Conservation (phyloP, 2,888 invertebrate genomes). For the Teinopalpus imperialis region DNA sequence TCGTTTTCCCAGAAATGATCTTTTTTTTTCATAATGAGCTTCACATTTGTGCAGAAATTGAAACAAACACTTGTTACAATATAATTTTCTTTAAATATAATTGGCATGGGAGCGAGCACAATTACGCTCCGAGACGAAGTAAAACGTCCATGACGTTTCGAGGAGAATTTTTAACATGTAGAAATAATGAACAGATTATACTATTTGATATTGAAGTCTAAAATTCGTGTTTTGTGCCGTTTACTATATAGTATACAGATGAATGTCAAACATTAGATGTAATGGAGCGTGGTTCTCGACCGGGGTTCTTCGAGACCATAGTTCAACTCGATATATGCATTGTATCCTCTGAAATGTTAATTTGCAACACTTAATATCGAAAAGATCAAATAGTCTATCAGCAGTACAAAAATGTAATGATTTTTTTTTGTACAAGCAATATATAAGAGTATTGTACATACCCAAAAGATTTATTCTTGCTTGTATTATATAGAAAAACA, state of each 20-base stretch:
- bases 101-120: constrained; percentile 38
- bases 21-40: constrained; percentile 44
- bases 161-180: constrained; percentile 16
- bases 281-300: too few species aligned
- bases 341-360: too few species aligned
- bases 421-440: too few species aligned
- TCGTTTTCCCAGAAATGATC: constrained; percentile 60
- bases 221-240: constrained; percentile 1
- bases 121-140: constrained; percentile 10
- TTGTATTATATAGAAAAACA: too few species aligned
- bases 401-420: too few species aligned
- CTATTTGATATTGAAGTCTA: constrained; percentile 3
- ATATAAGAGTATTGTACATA: too few species aligned
- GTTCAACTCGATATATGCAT: too few species aligned
- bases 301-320: too few species aligned
- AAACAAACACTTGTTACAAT: constrained; percentile 26
- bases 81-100: constrained; percentile 41
- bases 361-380: too few species aligned
- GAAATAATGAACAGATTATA: constrained; percentile 11
- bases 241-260: too few species aligned
- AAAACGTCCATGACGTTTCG: constrained; percentile 12
- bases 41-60: constrained; percentile 27
- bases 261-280: not conserved
- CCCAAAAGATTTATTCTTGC: too few species aligned
- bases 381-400: too few species aligned